These are phyloP conservation scores for Heliconius hortense DNA, from an alignment of 2,888 invertebrate species.

Conservation along the genomic window DNA sequence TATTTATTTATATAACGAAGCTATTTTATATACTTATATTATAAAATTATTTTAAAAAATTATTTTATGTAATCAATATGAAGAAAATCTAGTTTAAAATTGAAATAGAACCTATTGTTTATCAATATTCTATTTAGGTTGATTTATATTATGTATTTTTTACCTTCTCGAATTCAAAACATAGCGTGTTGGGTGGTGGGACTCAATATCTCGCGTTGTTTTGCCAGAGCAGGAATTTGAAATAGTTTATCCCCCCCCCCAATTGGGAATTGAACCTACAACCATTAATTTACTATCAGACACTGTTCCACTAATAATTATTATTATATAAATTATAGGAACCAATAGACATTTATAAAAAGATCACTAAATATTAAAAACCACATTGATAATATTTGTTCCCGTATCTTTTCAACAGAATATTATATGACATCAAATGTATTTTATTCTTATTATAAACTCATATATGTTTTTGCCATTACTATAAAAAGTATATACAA, in stretches of 20 bases:
- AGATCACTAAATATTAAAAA: neutral
- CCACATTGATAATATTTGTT: neutral
- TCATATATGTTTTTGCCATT: neutral
- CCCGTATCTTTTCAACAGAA: neutral
- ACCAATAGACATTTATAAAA: neutral
- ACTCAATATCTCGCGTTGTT: neutral
- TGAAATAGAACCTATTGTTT: neutral
- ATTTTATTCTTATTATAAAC: neutral
- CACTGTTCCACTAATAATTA: no score
- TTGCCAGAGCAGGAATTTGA: no score
- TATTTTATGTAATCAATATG: neutral
- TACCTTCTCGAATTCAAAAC: no score
- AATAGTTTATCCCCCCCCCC: no score
- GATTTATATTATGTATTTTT: neutral
- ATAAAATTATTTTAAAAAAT: neutral
- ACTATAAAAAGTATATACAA: slow-evolving; percentile 6
- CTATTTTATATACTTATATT: neutral
- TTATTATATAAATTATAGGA: neutral
- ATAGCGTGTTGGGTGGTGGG: neutral
- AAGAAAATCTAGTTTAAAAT: neutral
- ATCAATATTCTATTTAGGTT: neutral
- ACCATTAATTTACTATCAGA: neutral
- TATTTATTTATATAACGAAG: no score
- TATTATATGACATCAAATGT: neutral
- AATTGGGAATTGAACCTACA: no score